Base-by-base conservation (phyloP, 2,888 invertebrate genomes). In the Phragmatobia fuliginosa region DNA sequence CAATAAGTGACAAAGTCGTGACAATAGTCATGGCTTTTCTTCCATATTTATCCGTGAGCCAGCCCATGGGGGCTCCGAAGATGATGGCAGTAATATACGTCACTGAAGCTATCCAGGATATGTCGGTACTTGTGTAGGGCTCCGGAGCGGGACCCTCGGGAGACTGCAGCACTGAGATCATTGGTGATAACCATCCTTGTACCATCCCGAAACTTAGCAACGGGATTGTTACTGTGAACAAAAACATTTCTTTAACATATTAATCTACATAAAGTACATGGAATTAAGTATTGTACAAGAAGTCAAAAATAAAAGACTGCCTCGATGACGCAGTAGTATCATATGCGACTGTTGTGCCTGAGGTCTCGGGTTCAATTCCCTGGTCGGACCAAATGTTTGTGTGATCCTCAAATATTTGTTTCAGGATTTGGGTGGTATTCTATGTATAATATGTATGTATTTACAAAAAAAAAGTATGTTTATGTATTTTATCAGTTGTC, bases 131-230 rank as follows among this genome's bases (percentile, higher is more conserved):
- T 72, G 88, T 89, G 87, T 84, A 94, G 0, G 92, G 91, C 58
- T 88, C 87, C 21, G 87, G 87, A 0, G 91, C 89, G 0, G 94
- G 94, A 0, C 91, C 89, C 0, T 90, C 84, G 0, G 90, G 68
- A 0, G 94, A 92, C 83, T 92, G 91, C 16, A 95, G 91, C 25
- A 88, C 82, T 0, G 92, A 89, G 63, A 94, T 89, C 94, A 94
- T 95, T n/a, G 94, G 94, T 0, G 94, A 94, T 56, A 95, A 67
- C 94, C 94, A 94, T 41, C 94, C 94, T 75, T 94, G 94, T 32
- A 94, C 89, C 94, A 94, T 94, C 60, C 94, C 94, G 82, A 94
- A 94, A 77, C 90, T 94, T 7, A 94, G 83, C 6, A 94, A 85
- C 0, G 94, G 94, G 21, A 94, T 92, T 11, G 94, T 94, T 68